A percentile compares a stretch with the other conserved stretches of the same genome.
Evolutionary conservation across 2,888 invertebrate genomes (phyloP).

Genomic region (Podotricha telesiphe): DNA sequence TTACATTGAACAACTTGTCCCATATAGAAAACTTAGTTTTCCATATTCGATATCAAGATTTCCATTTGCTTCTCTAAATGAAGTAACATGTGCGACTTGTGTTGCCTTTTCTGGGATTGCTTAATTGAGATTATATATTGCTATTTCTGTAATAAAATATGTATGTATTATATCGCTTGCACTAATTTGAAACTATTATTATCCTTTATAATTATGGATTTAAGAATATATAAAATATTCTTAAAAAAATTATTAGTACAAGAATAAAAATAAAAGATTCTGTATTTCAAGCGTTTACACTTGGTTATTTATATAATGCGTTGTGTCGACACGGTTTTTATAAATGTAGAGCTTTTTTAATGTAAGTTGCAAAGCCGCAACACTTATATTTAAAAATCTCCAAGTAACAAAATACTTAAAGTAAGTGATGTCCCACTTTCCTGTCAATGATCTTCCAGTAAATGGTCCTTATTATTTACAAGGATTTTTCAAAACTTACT

Average conservation of each 20-base stretch:
- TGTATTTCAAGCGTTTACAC: constrained; percentile 31
- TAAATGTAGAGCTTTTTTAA: constrained; percentile 36
- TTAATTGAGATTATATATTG: constrained; percentile 36
- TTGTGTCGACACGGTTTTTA: constrained; percentile 34
- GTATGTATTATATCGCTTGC: not conserved
- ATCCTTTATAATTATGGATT: too few species aligned
- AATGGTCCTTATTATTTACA: not conserved
- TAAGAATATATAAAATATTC: too few species aligned
- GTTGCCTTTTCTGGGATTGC: constrained; percentile 41
- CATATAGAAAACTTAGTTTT: constrained; percentile 43
- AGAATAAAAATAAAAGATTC: not conserved
- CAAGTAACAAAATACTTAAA: constrained; percentile 9
- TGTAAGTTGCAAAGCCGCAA: constrained; percentile 25
- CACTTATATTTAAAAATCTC: constrained; percentile 11
- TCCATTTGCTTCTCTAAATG: constrained; percentile 40
- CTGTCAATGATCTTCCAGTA: not conserved
- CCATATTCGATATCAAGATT: constrained; percentile 40
- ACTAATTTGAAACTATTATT: too few species aligned
- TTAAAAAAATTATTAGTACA: too few species aligned
- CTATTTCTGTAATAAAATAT: constrained; percentile 9
- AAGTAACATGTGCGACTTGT: constrained; percentile 42
- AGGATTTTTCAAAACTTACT: too few species aligned
- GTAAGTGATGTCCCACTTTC: constrained; percentile 9
- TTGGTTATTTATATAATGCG: constrained; percentile 39
- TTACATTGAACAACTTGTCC: constrained; percentile 35